Base-by-base conservation (phyloP, 2,888 invertebrate genomes). In the Dolichopus griseipennis region DNA sequence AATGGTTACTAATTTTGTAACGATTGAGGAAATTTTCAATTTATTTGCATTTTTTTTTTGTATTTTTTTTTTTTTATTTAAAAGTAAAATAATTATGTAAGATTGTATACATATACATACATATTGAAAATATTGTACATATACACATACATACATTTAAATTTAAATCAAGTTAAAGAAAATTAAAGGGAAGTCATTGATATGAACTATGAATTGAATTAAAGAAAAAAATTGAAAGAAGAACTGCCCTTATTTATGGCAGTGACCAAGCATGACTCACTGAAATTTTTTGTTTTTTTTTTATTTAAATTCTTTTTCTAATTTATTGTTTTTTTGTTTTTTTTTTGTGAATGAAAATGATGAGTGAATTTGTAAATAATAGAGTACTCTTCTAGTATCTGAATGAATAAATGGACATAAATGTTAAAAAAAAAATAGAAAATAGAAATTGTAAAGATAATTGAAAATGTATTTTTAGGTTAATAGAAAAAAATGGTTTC, bases 11-110 rank as follows among this genome's bases (percentile, higher is more conserved):
- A 52, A 52, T 52, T 52, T 52, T 18, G 9, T 37, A 5, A n/a
- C 52, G 52, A 52, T 52, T 52, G 52, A 52, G 52, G 52, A 52
- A 52, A 52, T 52, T 52, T 52, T 52, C 52, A 52, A 52, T 52
- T 52, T 52, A 52, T 52, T 52, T n/a, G 5, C 15, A 52, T 41
- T 41, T 15, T 12, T 41, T 4, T 41, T 41, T 9, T 41, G 1
- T 7, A 6, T 41, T 15, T 12, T 41, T 4, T 41, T 41, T 9
- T 41, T 15, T 7, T 12, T 15, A 41, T 41, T 6, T 15, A 41
- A 41, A 27, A 27, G 5, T 5, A 27, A 27, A 27, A 27, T 4
- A 27, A 27, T 27, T 27, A 27, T 27, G 27, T 27, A 27, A 27
- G 27, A 27, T 27, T 27, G 5, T 27, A 8, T 37, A 37, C 37